Evolutionary conservation across 2,113 vertebrate species (phyloP).

Genomic region (Ophthalmotilapia sp.): DNA sequence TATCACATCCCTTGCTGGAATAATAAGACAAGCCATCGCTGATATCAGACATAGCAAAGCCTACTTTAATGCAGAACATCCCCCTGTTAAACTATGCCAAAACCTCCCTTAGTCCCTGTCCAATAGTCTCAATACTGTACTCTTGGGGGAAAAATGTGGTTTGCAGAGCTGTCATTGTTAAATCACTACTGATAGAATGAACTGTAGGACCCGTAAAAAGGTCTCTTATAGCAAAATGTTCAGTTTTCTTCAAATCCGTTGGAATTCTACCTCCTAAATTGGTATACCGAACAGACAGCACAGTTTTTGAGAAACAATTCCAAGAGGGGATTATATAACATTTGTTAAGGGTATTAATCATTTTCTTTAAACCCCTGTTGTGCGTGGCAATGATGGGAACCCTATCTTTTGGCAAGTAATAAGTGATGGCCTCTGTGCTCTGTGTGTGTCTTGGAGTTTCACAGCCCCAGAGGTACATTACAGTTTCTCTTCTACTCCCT

Average conservation of each 20-base stretch:
- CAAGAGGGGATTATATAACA: constrained; percentile 38
- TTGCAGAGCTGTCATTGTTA: constrained; percentile 25
- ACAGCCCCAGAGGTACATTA: constrained; percentile 8
- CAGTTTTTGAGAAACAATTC: constrained; percentile 10
- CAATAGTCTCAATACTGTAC: constrained; percentile 8
- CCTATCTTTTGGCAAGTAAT: constrained; percentile 40
- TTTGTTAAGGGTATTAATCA: constrained; percentile 48
- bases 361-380: constrained; percentile 35
- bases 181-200: constrained; percentile 28
- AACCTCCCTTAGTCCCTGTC: constrained; percentile 7
- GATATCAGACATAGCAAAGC: neutral
- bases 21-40: neutral
- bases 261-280: neutral
- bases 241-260: neutral
- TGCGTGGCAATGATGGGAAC: constrained; percentile 30
- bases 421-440: constrained; percentile 39
- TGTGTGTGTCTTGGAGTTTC: constrained; percentile 12
- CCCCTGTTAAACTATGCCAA: neutral
- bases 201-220: constrained; percentile 1
- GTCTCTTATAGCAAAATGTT: neutral
- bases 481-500: neutral
- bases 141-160: neutral
- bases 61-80: neutral
- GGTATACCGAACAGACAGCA: neutral
- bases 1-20: neutral